Base-by-base conservation (phyloP, 2,113 vertebrate species). In the Suricata suricatta region DNA sequence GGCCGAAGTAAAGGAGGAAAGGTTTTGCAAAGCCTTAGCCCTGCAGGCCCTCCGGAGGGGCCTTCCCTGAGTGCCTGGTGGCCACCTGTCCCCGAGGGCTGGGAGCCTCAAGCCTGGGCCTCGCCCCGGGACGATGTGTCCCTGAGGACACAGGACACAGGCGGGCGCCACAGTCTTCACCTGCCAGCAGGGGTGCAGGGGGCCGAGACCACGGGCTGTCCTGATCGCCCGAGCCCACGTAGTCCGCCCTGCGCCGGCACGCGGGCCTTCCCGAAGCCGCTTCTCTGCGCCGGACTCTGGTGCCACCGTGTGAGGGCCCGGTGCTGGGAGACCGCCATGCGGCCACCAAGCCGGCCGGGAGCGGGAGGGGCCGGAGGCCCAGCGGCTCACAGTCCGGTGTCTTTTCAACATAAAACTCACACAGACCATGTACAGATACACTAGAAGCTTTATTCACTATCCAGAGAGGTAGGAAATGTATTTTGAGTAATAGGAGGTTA, bases 261-360 rank as follows among this genome's bases (percentile, higher is more conserved):
- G 7, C 2, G 41, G 74, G 41, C 74, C 14, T 31, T 14, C 41
- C 41, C 13, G 3, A 17, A 16, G 41, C 74, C 41, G 2, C 2
- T 7, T 31, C 74, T 77, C 17, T 41, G 17, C 7, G 7, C 72
- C 16, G 72, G 72, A 76, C 38, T 16, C 8, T 5, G 25, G 27
- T 12, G 7, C 25, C 10, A 3, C 2, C 7, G 13, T 1, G 1
- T 14, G 25, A 76, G 14, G 72, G 72, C 3, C 38, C 3, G 13
- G 72, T 14, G 25, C 72, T 74, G 23, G 23, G 21, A 23, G 35
- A 7, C 2, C 5, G 23, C 72, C 23, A 12, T 27, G 71, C 14
- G 6, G 38, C 72, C 3, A 14, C 12, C 11, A 19, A 14, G 71
- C 35, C 0, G 12, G 21, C 69, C 0, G 69, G 69, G 69, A 0